phyloP scores from a whole-genome alignment of 2,888 invertebrate genomes.

The Drosophila monieri region DNA sequence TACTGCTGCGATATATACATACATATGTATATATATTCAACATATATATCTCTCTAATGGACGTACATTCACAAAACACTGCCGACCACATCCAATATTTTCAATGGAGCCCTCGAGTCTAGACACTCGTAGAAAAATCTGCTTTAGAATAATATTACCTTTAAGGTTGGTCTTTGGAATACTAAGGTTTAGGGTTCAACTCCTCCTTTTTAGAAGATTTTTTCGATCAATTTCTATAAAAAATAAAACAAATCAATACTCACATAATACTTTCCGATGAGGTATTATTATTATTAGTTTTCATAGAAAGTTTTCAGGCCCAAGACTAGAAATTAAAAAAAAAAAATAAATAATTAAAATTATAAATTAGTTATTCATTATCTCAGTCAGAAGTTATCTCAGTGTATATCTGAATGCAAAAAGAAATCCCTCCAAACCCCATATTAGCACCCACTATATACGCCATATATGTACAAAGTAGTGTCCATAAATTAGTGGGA shows the following conservation, averaged over 20 bases:
- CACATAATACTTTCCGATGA: no score
- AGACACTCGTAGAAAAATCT: not conserved
- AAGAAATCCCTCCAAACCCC: not conserved
- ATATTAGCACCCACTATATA: no score
- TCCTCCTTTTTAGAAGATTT: no score
- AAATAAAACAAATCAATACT: no score
- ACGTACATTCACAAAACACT: not conserved
- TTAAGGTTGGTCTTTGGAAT: not conserved
- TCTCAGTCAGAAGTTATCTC: not conserved
- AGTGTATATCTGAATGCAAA: not conserved
- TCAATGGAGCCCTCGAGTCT: not conserved
- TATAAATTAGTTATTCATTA: no score
- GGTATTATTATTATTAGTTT: no score
- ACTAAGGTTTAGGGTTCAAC: not conserved
- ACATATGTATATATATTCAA: not conserved
- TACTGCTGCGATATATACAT: slow-evolving; percentile 21
- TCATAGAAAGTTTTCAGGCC: no score
- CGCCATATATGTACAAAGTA: not conserved
- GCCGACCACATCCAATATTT: not conserved
- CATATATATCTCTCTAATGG: not conserved
- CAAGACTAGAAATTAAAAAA: no score
- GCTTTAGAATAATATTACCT: not conserved
- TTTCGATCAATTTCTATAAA: no score
- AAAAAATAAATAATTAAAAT: no score
- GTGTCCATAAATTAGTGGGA: slow-evolving; percentile 1